Base-by-base conservation (phyloP, 2,888 invertebrate genomes). In the Phrixothrix hirtus region DNA sequence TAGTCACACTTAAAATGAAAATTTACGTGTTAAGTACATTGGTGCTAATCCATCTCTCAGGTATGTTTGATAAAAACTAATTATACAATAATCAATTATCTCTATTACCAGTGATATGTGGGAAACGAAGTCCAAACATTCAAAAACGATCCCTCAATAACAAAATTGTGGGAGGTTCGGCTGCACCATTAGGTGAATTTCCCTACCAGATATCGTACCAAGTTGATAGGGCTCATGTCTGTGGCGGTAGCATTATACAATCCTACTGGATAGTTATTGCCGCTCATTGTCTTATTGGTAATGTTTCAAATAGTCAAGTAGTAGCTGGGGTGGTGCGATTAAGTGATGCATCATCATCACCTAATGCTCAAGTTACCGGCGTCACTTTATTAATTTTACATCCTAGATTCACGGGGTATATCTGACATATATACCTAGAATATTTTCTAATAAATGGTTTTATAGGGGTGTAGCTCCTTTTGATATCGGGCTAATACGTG, bases 181-280 rank as follows among this genome's bases (percentile, higher is more conserved):
- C 27, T n/a, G 39, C 39, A 1, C 1, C 2, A n/a, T 16, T 27
- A 17, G 5, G 29, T 7, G 29, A 39, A 16, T 39, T 29, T 10
- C 15, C 15, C 1, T 29, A 39, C 5, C 39, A 29, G 15, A 11
- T 39, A 7, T 27, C 39, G 3, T 9, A 14, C 1, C 14, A 39
- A 2, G 1, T 29, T 2, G 15, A 39, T 11, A 16, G 11, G 1
- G 15, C 26, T 16, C 44, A 44, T 10, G 26, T 35, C 5, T 41
- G 64, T 78, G 79, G 25, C 77, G 73, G 1, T 75, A 80, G 16
- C 78, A 76, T 5, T 74, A 77, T 12, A 77, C 82, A 57, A 83
- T 84, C 61, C 79, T 83, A 43, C 82, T 81, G 2, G 44, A 65
- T 84, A 16, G 70, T 84, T 1, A 72, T 68, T 54, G 73, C 77